A percentile compares a stretch with the other conserved stretches of the same genome.
These are phyloP conservation scores for Hydropotes inermis DNA, from an alignment of 2,113 vertebrate species.

Conservation along the genomic window DNA sequence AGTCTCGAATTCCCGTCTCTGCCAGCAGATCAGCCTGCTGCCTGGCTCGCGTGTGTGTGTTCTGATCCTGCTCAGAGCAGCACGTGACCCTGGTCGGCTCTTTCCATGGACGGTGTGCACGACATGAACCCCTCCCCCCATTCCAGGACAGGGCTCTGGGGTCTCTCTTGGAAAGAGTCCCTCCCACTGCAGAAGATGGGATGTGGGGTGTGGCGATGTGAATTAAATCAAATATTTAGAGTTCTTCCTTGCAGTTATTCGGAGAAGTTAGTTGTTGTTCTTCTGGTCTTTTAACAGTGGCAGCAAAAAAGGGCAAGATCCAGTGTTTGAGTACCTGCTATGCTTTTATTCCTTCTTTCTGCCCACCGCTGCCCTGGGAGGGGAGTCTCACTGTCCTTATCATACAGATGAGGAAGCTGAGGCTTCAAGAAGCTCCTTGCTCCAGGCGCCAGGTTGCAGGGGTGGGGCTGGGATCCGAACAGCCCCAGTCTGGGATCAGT, in stretches of 20 bases:
- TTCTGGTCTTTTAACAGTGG: not conserved
- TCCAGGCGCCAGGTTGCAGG: accelerated
- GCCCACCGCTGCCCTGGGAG: accelerated
- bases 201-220: not conserved
- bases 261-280: not conserved
- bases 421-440: not conserved
- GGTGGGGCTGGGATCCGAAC: not conserved
- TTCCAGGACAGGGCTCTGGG: not conserved
- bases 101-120: not conserved
- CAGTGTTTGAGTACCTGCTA: not conserved
- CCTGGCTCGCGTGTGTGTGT: accelerated
- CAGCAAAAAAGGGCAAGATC: not conserved
- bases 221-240: not conserved
- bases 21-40: not conserved
- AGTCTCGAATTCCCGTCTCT: not conserved
- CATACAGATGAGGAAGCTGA: not conserved
- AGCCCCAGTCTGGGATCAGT: no score
- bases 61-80: not conserved
- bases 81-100: accelerated
- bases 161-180: not conserved
- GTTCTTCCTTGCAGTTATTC: not conserved
- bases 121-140: not conserved
- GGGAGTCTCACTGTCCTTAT: not conserved
- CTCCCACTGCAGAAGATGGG: not conserved
- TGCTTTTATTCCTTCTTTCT: not conserved